Base-by-base conservation (phyloP, 2,888 invertebrate species). In the Pandemis corylana region DNA sequence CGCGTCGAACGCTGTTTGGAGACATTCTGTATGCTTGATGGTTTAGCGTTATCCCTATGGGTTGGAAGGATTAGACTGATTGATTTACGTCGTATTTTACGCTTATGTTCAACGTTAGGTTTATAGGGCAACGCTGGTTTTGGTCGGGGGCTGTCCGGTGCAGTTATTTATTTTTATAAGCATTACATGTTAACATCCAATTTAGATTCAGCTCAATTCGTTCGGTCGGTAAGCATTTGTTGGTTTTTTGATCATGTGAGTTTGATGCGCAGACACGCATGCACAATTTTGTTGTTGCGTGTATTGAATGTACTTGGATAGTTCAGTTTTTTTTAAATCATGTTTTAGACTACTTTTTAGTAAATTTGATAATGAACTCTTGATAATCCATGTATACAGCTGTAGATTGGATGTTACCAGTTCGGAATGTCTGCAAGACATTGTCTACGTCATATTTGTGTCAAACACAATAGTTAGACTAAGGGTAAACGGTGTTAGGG, bases 401-500 rank as follows among this genome's bases (percentile, higher is more conserved):
- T 67, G 53, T 71, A 67, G 70, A 69, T 75, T 75, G 62, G 66
- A 70, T 71, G 67, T 71, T 63, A 71, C 70, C 75, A 28, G 65
- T 66, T 62, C 10, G 65, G 42, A 46, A 65, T 75, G 75, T 71
- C 70, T 71, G 53, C 71, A 63, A 75, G 75, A 66, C 71, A 75
- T 72, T 63, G 78, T 79, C 78, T 80, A 80, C 68, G 82, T 84
- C 84, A 83, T 85, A 81, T 84, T 81, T 85, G 86, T 86, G 86
- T 86, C 79, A 86, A 85, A 86, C 86, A 86, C 86, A 84, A 81
- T 75, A 75, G 12, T 61, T 80, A 78, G 70, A 78, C 72, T 77
- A 79, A 77, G 77, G 64, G 51, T 77, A 71, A 73, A 44, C 51
- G 73, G 53, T 66, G 63, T 76, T 64, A 68, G 51, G 66, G 80